Evolutionary conservation across 2,113 vertebrate species (phyloP), one percentile per base, ranked within the genome.

Genomic region (Chloropsis cyanopogon): DNA sequence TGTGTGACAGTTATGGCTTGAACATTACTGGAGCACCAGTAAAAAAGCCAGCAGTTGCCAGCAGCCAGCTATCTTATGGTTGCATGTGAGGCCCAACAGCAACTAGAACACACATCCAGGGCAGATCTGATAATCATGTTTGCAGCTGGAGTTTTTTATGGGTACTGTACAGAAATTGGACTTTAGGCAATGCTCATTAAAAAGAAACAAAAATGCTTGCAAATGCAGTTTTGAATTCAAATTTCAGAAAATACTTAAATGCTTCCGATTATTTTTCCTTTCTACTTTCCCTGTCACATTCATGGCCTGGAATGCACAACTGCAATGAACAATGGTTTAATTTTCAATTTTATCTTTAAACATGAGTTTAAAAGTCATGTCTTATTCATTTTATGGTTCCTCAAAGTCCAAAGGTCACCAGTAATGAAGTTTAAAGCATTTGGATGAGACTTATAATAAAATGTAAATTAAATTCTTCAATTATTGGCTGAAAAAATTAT

Each of bases 301-400:
- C 17, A n/a, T 75, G 49, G 42, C 69, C 57, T 90, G 64, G 56
- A 88, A 93, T 75, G 31, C 46, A 86, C 13, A 90, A 88, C n/a
- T 86, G 52, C 44, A 94, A 71, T 50, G 68, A 88, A 93, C 44
- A 95, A 53, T 21, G 39, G 11, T 64, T 94, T 91, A 41, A 81
- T 86, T 95, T 92, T 75, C 26, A 92, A 83, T 64, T 87, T 94
- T 93, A 86, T 76, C 47, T 83, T 70, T 89, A 92, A 96, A 73
- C 28, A 82, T 11, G 46, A 52, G 18, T 52, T 78, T 64, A 52
- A 64, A 78, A 94, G 65, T 77, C 44, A 73, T 66, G 61, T 68
- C 73, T 66, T 78, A 49, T 77, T 96, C 59, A 88, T 64, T 88
- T 95, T 60, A 87, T 56, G 47, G 54, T 71, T 82, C 29, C 50